These are phyloP conservation scores for Aptenodytes patagonicus DNA, from an alignment of 2,113 vertebrate genomes.

Conservation along the genomic window DNA sequence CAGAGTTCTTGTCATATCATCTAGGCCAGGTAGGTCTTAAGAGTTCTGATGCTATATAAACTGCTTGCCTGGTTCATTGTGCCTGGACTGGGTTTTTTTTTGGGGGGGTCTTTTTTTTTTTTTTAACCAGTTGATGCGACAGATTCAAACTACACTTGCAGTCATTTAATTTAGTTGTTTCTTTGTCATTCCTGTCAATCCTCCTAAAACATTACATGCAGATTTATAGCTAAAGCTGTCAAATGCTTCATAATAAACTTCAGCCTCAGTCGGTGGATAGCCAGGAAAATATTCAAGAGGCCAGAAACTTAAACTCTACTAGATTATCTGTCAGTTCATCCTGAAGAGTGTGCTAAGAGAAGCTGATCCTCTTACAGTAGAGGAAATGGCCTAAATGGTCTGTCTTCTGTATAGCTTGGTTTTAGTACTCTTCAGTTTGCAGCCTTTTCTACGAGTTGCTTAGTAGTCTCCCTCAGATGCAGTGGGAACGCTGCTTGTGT, in stretches of 20 bases:
- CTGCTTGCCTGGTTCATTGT: background rate
- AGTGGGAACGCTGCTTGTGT: background rate
- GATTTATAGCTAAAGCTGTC: background rate
- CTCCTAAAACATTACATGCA: background rate
- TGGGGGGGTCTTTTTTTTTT: background rate
- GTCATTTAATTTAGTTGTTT: background rate
- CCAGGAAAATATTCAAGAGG: background rate
- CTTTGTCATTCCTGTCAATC: background rate
- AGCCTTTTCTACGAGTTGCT: background rate
- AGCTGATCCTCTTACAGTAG: background rate
- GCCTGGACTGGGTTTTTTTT: background rate
- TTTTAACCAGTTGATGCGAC: background rate
- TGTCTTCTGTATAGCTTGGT: background rate
- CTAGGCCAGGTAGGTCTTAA: constrained; percentile 78
- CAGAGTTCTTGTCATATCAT: constrained; percentile 81
- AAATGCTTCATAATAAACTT: background rate
- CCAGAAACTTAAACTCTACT: background rate
- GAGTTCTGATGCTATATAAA: background rate
- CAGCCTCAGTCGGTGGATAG: background rate
- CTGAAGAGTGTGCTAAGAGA: background rate
- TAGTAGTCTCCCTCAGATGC: background rate
- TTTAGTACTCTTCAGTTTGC: background rate
- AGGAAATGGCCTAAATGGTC: background rate
- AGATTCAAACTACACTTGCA: background rate
- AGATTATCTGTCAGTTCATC: background rate